Evolutionary conservation across 2,113 vertebrate genomes (phyloP).

Genomic region (Chrysochloris asiatica): DNA sequence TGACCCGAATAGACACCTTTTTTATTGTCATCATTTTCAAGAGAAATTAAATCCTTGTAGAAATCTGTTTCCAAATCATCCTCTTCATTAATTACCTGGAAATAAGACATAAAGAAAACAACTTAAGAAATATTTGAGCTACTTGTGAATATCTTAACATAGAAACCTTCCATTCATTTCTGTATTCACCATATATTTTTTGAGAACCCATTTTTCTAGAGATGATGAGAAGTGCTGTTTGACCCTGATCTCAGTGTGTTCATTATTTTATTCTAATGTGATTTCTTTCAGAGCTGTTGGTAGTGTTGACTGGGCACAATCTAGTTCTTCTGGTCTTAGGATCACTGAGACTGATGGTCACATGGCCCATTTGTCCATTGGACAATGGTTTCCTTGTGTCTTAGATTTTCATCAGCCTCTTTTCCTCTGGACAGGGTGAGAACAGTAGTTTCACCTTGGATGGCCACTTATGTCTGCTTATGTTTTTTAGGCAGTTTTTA

Average conservation of each 20-base stretch:
- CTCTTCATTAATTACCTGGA: constrained; percentile 86
- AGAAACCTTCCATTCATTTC: background rate
- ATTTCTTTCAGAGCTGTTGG: too few species aligned
- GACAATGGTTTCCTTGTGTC: too few species aligned
- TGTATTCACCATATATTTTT: background rate
- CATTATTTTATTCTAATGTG: too few species aligned
- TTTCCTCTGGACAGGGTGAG: too few species aligned
- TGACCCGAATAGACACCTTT: fast-evolving
- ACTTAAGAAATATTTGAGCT: background rate
- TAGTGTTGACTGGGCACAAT: too few species aligned
- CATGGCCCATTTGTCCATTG: too few species aligned
- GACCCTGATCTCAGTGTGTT: background rate
- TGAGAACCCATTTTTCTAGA: background rate
- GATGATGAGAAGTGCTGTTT: background rate
- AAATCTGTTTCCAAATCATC: constrained; percentile 84
- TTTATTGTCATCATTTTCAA: background rate
- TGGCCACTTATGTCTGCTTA: background rate
- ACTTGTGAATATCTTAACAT: background rate
- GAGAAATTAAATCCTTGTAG: constrained; percentile 77
- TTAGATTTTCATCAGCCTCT: too few species aligned
- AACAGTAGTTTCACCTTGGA: too few species aligned
- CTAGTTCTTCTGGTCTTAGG: too few species aligned
- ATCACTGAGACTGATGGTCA: too few species aligned
- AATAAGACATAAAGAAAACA: constrained; percentile 37
- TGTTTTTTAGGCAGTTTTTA: background rate